phyloP scores from a whole-genome alignment of 2,888 invertebrate genomes.

The Byasa hedistus region DNA sequence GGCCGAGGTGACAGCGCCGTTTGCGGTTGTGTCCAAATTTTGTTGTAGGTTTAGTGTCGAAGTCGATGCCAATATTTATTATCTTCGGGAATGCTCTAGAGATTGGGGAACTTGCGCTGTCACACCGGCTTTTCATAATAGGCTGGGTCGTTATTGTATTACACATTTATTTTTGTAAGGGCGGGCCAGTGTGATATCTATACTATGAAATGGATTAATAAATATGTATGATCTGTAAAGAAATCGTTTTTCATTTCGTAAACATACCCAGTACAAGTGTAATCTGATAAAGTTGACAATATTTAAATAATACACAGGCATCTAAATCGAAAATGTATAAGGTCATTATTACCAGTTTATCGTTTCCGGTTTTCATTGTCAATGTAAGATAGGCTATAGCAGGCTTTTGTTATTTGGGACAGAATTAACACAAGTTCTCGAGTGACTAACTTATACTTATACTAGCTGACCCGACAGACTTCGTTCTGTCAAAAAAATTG shows the following conservation, averaged over 20 bases:
- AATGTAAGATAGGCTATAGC: no score
- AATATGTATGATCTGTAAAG: conserved; percentile 81
- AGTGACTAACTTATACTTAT: no score
- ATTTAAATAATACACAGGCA: no score
- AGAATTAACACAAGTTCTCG: no score
- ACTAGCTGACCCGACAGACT: no score
- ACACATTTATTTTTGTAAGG: conserved; percentile 80
- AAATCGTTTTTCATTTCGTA: conserved; percentile 53
- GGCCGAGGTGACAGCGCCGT: conserved; percentile 63
- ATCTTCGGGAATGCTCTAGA: conserved; percentile 41
- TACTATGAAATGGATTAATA: conserved; percentile 79
- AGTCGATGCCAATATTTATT: conserved; percentile 68
- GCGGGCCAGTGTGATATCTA: conserved; percentile 81
- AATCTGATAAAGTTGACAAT: no score
- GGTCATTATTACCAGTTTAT: no score
- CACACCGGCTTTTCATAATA: conserved; percentile 55
- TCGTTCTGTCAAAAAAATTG: no score
- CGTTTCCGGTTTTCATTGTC: no score
- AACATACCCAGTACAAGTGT: background rate
- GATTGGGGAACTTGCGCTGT: conserved; percentile 50
- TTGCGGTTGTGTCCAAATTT: conserved; percentile 63
- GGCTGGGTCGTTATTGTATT: conserved; percentile 75
- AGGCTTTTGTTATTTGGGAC: no score
- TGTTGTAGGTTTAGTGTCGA: conserved; percentile 68
- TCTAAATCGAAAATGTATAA: no score